A percentile compares a stretch with the other conserved stretches of the same genome.
phyloP scores from a whole-genome alignment of 2,113 vertebrate species.

The Melanerpes aurifrons region DNA sequence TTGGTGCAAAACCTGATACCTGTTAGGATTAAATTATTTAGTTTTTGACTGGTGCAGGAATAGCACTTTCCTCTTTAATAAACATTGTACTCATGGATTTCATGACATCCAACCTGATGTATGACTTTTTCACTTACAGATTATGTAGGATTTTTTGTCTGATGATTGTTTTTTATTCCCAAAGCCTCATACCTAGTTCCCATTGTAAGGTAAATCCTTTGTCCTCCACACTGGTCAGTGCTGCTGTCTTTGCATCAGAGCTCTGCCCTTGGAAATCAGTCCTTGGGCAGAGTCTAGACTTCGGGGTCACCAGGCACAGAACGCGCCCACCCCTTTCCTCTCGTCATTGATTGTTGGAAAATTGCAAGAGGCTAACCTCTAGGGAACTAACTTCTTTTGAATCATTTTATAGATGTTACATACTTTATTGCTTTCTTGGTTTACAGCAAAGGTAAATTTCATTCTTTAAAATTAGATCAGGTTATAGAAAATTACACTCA shows the following conservation, averaged over 20 bases:
- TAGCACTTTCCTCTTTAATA: neutral
- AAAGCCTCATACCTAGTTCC: neutral
- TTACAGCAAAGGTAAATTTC: neutral
- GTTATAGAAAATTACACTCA: neutral
- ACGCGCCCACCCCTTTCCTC: neutral
- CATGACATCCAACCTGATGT: neutral
- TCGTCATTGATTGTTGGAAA: neutral
- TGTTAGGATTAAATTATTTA: neutral
- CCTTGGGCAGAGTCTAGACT: neutral
- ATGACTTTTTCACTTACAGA: neutral
- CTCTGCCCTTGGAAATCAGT: neutral
- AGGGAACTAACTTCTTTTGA: neutral
- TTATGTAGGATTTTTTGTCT: neutral
- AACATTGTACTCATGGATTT: neutral
- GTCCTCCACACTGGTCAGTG: neutral
- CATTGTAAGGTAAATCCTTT: neutral
- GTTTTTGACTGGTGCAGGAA: neutral
- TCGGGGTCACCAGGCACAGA: neutral
- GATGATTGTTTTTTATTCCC: neutral
- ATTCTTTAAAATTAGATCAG: neutral
- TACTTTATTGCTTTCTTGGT: neutral
- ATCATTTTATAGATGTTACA: neutral
- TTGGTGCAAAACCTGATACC: neutral
- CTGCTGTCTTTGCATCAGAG: neutral
- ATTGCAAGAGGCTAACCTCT: neutral